Evolutionary conservation across 2,797 vertebrate species (phyloP).

Genomic region (Peromyscus melanophrys): DNA sequence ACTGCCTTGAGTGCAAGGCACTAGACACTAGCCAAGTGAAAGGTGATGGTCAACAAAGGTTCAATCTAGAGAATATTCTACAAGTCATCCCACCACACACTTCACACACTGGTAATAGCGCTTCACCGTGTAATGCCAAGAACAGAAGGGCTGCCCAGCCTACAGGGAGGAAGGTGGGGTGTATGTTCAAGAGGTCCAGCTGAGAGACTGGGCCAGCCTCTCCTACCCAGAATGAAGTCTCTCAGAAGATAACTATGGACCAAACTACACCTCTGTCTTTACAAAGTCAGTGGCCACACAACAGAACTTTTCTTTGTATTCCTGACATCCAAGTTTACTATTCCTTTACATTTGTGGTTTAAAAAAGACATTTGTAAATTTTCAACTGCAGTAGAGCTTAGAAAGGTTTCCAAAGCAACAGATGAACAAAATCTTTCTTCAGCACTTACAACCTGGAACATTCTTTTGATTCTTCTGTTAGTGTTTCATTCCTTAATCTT

Average conservation of each 20-base stretch:
- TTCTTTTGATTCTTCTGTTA: not conserved
- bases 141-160: not conserved
- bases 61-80: not conserved
- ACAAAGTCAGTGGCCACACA: not conserved
- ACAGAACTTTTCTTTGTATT: not conserved
- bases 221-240: not conserved
- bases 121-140: not conserved
- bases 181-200: not conserved
- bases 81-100: not conserved
- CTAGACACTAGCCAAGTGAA: not conserved
- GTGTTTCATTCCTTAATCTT: slow-evolving; percentile 18
- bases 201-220: not conserved
- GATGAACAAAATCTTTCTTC: not conserved
- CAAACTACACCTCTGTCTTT: not conserved
- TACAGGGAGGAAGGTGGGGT: not conserved
- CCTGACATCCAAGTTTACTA: not conserved
- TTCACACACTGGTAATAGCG: not conserved
- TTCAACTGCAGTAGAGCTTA: not conserved
- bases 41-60: not conserved
- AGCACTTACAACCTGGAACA: not conserved
- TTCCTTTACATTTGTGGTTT: not conserved
- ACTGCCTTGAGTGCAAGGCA: not conserved
- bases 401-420: slow-evolving; percentile 35
- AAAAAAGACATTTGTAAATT: not conserved
- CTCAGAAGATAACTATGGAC: not conserved